Evolutionary conservation across 2,888 invertebrate genomes (phyloP).

Genomic region (Coelinius sp.): DNA sequence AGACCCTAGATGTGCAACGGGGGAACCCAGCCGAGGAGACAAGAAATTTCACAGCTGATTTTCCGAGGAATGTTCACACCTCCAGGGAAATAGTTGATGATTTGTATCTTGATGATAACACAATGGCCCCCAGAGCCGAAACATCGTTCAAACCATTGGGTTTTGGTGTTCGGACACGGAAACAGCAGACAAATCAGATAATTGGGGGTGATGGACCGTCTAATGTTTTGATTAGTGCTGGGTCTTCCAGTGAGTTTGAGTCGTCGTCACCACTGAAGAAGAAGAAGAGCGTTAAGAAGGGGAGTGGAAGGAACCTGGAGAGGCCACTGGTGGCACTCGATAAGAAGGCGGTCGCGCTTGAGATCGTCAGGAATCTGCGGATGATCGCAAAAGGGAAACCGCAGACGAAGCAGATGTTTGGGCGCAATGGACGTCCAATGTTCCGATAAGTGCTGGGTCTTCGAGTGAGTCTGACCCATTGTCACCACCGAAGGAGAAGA

Average conservation of each 20-base stretch:
- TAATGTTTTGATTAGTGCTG: no score
- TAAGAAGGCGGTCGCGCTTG: no score
- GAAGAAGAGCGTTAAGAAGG: slow-evolving; percentile 35
- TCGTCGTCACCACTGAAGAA: slow-evolving; percentile 34
- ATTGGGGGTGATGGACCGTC: no score
- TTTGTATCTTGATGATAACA: slow-evolving; percentile 18
- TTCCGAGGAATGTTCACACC: slow-evolving; percentile 7
- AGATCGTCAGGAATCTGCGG: no score
- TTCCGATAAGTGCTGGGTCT: slow-evolving; percentile 58
- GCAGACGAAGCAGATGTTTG: no score
- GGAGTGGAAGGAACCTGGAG: slow-evolving; percentile 59
- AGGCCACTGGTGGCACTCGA: no score
- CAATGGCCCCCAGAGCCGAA: background rate
- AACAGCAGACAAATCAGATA: no score
- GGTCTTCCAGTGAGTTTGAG: slow-evolving; percentile 42
- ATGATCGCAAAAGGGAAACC: no score
- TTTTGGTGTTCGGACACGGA: no score
- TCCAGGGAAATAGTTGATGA: background rate
- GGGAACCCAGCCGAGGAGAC: background rate
- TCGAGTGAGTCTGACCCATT: no score
- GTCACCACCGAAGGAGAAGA: no score
- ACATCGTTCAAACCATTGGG: background rate
- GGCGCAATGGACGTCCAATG: no score
- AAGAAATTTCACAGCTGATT: background rate
- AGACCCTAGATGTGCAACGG: background rate